A percentile compares a stretch with the other conserved stretches of the same genome.
phyloP scores from a whole-genome alignment of 2,113 vertebrate genomes.

The Emydura subglobosa region DNA sequence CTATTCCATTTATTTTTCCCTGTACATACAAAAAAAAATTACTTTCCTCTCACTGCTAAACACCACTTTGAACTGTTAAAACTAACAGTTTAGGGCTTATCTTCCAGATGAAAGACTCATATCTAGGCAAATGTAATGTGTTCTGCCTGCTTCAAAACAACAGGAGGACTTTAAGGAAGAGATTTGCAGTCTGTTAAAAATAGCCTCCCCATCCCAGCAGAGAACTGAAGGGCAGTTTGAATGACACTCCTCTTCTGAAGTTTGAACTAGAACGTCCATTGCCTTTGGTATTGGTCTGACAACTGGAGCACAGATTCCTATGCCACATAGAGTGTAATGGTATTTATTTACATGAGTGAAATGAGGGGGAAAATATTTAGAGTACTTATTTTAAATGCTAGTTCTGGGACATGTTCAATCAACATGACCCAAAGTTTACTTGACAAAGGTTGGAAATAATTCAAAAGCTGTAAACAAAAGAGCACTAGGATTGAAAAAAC shows the following conservation, averaged over 20 bases:
- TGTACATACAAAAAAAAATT: neutral
- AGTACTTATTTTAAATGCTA: neutral
- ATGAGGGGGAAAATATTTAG: neutral
- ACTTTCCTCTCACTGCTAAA: neutral
- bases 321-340: neutral
- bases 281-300: neutral
- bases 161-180: neutral
- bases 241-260: neutral
- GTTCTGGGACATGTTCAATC: neutral
- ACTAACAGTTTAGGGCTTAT: neutral
- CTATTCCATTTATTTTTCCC: neutral
- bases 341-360: neutral
- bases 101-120: neutral
- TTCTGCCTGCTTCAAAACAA: neutral
- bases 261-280: neutral
- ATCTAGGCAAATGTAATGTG: neutral
- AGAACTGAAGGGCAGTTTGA: neutral
- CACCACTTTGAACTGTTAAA: neutral
- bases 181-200: neutral
- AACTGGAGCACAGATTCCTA: neutral
- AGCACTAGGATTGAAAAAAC: neutral
- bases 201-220: neutral
- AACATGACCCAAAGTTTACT: fast-evolving
- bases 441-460: fast-evolving
- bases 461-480: neutral